Percentiles rank a stretch among this genome's conserved stretches.
Evolutionary conservation across 2,888 invertebrate genomes (phyloP).

Genomic region (Clunio marinus): DNA sequence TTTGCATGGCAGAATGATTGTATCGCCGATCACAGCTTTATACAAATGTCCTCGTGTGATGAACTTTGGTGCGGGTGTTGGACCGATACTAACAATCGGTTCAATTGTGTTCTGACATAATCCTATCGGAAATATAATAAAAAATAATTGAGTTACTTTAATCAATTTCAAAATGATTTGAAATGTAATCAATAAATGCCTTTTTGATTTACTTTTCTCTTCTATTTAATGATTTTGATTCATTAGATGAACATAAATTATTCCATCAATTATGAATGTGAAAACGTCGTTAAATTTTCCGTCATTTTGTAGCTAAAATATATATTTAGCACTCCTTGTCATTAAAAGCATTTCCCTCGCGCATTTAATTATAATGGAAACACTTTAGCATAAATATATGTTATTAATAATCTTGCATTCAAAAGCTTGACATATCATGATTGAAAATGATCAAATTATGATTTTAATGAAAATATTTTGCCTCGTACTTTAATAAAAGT

Average conservation of each 20-base stretch:
- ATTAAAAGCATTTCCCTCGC: not conserved
- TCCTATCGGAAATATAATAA: no score
- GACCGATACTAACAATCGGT: slow-evolving; percentile 34
- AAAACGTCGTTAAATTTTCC: no score
- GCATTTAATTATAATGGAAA: slow-evolving; percentile 18
- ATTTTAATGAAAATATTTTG: slow-evolving; percentile 14
- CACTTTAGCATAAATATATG: no score
- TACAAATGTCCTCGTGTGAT: slow-evolving; percentile 71
- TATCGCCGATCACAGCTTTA: slow-evolving; percentile 72
- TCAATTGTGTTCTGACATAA: slow-evolving; percentile 34
- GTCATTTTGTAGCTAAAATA: no score
- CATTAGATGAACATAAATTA: slow-evolving; percentile 10
- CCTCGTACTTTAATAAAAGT: not conserved
- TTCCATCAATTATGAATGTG: slow-evolving; percentile 7
- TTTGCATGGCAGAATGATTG: slow-evolving; percentile 71
- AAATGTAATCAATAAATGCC: no score
- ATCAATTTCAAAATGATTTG: no score
- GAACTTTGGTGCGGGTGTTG: slow-evolving; percentile 60
- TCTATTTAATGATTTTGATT: no score
- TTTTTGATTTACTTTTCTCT: no score
- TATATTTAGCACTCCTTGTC: not conserved
- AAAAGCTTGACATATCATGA: not conserved
- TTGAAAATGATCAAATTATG: slow-evolving; percentile 10
- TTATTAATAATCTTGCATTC: slow-evolving; percentile 7
- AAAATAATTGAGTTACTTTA: no score